A percentile compares a stretch with the other conserved stretches of the same genome.
These are phyloP conservation scores for Conops quadrifasciatus DNA, from an alignment of 2,888 invertebrate species.

Conservation along the genomic window DNA sequence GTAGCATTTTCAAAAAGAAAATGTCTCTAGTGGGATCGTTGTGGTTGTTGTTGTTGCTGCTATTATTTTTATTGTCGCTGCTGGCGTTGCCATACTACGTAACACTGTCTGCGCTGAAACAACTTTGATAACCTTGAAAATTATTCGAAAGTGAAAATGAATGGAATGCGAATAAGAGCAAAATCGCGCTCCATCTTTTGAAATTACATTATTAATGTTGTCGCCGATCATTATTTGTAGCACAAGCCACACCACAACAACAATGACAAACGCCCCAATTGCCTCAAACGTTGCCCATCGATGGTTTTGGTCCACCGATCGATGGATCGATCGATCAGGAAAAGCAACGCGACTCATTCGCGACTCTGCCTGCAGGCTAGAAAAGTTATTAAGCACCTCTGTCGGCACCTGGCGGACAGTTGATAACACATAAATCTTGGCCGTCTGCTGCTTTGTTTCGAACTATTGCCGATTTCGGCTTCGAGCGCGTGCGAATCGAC, in stretches of 20 bases:
- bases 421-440: not conserved
- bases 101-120: conserved; percentile 28
- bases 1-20: no score
- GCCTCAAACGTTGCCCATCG: not conserved
- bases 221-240: conserved; percentile 10
- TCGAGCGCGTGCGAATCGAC: not conserved
- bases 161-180: conserved; percentile 39
- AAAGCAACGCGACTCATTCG: conserved; percentile 4
- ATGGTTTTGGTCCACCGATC: no score
- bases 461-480: not conserved
- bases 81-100: not conserved
- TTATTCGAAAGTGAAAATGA: conserved; percentile 43
- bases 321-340: not conserved
- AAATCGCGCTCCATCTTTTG: not conserved
- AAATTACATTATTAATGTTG: conserved; percentile 15
- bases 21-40: not conserved
- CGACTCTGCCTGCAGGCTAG: conserved; percentile 28
- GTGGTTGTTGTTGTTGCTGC: not conserved
- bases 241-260: not conserved
- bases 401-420: conserved; percentile 7
- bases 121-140: conserved; percentile 38
- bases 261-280: not conserved
- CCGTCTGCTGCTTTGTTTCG: not conserved
- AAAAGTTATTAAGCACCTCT: conserved; percentile 31
- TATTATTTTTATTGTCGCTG: conserved; percentile 1